Conservation (phyloP, 2,113 vertebrate species). For the Cebidichthys violaceus region DNA sequence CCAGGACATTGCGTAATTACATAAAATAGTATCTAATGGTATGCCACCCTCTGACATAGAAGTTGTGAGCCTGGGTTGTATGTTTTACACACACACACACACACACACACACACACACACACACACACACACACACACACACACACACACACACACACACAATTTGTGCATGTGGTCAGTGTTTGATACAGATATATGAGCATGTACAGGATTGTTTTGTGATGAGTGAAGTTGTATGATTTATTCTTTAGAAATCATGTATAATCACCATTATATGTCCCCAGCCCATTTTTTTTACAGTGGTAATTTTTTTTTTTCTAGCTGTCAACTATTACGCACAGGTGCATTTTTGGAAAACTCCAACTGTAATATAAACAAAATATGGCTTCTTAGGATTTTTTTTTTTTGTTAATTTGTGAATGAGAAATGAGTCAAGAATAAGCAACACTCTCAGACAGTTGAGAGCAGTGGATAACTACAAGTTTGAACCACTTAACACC, state of each 20-base stretch:
- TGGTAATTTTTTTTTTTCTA: background rate
- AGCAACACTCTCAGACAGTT: background rate
- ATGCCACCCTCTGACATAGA: background rate
- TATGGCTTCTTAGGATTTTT: background rate
- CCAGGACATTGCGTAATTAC: background rate
- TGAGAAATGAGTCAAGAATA: background rate
- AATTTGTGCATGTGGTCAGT: background rate
- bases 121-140: too few species aligned
- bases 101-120: background rate
- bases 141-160: too few species aligned
- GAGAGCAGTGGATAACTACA: background rate
- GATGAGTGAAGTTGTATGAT: background rate
- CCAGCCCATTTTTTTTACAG: background rate
- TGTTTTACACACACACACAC: background rate
- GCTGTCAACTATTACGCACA: background rate
- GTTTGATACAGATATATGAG: background rate
- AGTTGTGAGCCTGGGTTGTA: background rate
- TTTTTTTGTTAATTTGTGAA: background rate
- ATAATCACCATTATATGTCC: background rate
- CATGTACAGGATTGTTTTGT: background rate
- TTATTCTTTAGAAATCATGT: background rate
- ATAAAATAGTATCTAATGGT: background rate
- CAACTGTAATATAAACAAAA: background rate
- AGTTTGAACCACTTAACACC: background rate
- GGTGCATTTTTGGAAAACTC: background rate